Conservation (phyloP, 2,113 vertebrate genomes). For the Macaca fascicularis region T2T-MFA8v1.1 NC_088380.1:158002001-158002500, state of each 20-base stretch:
- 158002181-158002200: background rate
- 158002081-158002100: background rate
- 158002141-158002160: background rate
- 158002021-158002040: background rate
- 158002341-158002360: background rate
- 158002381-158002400: background rate
- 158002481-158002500: background rate
- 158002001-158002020: background rate
- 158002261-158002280: background rate
- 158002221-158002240: background rate
- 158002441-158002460: background rate
- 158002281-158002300: background rate
- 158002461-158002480: background rate
- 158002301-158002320: background rate
- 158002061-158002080: background rate
- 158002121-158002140: background rate
- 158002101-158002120: background rate
- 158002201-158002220: background rate
- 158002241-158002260: background rate
- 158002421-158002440: background rate
- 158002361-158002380: background rate
- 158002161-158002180: background rate
- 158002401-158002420: background rate
- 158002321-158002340: background rate
- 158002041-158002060: background rate